These are phyloP conservation scores for Eilema sororculum DNA, from an alignment of 2,888 invertebrate genomes.

Conservation along the genomic window DNA sequence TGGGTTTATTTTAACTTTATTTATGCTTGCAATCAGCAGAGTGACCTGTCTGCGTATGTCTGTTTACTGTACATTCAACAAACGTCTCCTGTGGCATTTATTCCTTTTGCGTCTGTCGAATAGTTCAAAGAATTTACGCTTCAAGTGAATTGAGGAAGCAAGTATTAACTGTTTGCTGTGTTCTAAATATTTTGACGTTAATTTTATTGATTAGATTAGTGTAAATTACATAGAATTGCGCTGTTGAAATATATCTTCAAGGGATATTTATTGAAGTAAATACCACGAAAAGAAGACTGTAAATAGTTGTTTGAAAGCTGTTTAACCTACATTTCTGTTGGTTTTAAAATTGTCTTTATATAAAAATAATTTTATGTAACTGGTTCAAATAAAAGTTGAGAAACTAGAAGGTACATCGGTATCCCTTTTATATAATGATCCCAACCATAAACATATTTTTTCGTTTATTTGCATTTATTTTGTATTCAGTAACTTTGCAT, in stretches of 20 bases:
- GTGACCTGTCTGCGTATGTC: conserved; percentile 32
- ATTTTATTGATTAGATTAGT: conserved; percentile 36
- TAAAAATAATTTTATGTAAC: background rate
- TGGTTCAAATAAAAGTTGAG: background rate
- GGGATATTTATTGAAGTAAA: conserved; percentile 7
- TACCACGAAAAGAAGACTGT: background rate
- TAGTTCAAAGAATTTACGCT: conserved; percentile 36
- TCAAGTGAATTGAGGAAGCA: conserved; percentile 25
- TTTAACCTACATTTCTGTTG: background rate
- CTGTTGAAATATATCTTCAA: conserved; percentile 15
- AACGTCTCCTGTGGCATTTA: conserved; percentile 30
- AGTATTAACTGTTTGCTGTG: conserved; percentile 11
- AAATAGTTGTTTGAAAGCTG: background rate
- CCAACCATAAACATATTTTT: background rate
- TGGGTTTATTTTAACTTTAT: conserved; percentile 11
- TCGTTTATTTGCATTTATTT: background rate
- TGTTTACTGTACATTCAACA: conserved; percentile 46
- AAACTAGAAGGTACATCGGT: background rate
- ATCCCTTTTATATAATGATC: background rate
- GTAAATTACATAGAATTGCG: conserved; percentile 35
- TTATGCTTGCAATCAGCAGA: conserved; percentile 7
- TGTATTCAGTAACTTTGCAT: too few relatives aligned
- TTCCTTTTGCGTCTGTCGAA: conserved; percentile 35
- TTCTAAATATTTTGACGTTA: conserved; percentile 48
- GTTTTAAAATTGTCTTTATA: background rate